These are phyloP conservation scores for Crioceris asparagi DNA, from an alignment of 2,888 invertebrate genomes.

Conservation along the genomic window DNA sequence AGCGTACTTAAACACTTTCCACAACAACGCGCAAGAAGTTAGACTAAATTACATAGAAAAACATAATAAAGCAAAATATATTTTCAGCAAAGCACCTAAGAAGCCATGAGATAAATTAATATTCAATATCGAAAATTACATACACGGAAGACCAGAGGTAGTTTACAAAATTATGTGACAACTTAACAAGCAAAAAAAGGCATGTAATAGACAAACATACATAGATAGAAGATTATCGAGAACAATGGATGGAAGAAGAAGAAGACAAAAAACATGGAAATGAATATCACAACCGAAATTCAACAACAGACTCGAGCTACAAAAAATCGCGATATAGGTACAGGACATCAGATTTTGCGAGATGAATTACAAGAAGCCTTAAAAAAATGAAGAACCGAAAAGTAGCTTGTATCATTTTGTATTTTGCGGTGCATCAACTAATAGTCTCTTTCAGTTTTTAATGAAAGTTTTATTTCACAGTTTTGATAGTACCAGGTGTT, in stretches of 20 bases:
- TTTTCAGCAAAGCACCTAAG: not conserved
- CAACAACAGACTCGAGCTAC: not conserved
- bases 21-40: not conserved
- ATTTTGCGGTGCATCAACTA: too few species aligned
- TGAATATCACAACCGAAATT: not conserved
- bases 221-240: constrained; percentile 2
- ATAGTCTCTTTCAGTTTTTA: too few species aligned
- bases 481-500: too few species aligned
- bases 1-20: not conserved
- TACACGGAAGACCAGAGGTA: not conserved
- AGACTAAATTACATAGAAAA: not conserved
- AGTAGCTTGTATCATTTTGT: too few species aligned
- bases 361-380: not conserved
- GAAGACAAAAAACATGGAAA: not conserved
- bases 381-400: not conserved
- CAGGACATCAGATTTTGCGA: not conserved
- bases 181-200: constrained; percentile 1
- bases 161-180: constrained; percentile 3
- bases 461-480: too few species aligned
- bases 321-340: not conserved
- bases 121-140: constrained; percentile 3
- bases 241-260: constrained; percentile 3
- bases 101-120: not conserved
- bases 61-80: constrained; percentile 3
- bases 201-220: constrained; percentile 2